Percentiles rank a stretch among this genome's conserved stretches.
Evolutionary conservation across 2,888 invertebrate genomes (phyloP).

Genomic region (Ochropleura plecta): DNA sequence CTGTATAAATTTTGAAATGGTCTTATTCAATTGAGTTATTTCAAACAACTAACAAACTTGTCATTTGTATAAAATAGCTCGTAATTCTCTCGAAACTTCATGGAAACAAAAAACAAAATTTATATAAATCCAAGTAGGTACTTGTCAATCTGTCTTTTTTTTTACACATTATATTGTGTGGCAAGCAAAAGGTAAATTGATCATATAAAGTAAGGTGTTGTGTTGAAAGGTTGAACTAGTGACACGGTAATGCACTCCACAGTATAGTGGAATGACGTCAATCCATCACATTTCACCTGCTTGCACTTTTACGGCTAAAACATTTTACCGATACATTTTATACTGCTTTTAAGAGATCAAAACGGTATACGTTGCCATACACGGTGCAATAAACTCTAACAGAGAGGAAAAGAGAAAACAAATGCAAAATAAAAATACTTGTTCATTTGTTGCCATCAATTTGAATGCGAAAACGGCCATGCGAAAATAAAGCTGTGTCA

Average conservation of each 20-base stretch:
- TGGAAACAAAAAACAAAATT: background rate
- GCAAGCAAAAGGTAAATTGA: slow-evolving; percentile 4
- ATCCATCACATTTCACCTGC: slow-evolving; percentile 59
- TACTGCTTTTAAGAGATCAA: slow-evolving; percentile 55
- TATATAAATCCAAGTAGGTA: background rate
- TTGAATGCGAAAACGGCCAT: background rate
- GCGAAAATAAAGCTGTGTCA: slow-evolving; percentile 9
- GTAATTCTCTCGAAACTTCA: background rate
- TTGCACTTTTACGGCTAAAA: slow-evolving; percentile 59
- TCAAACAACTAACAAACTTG: background rate
- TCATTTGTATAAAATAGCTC: background rate
- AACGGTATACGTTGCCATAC: slow-evolving; percentile 10
- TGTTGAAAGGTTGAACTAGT: slow-evolving; percentile 46
- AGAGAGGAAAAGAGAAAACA: background rate
- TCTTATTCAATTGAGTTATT: too few relatives aligned
- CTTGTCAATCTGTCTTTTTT: background rate
- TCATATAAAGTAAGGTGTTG: slow-evolving; percentile 39
- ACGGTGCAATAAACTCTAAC: slow-evolving; percentile 10
- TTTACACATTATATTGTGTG: slow-evolving; percentile 13
- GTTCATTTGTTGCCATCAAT: slow-evolving; percentile 11
- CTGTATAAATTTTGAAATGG: too few relatives aligned
- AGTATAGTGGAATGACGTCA: slow-evolving; percentile 49
- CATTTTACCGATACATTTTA: slow-evolving; percentile 52
- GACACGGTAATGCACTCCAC: slow-evolving; percentile 62
- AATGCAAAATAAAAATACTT: slow-evolving; percentile 26